These are phyloP conservation scores for Anorthoa munda DNA, from an alignment of 2,888 invertebrate species.

Conservation along the genomic window DNA sequence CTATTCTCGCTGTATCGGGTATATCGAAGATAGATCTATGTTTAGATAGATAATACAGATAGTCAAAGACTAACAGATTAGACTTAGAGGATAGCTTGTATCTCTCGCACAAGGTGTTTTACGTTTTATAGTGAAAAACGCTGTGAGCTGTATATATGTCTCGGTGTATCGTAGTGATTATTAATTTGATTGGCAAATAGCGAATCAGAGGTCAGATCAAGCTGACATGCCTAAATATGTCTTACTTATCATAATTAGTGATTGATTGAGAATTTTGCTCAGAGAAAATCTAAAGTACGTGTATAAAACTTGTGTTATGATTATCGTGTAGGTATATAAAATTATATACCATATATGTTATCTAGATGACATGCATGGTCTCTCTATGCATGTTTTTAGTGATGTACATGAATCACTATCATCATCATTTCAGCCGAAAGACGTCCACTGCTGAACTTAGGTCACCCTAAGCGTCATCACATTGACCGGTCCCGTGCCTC, in stretches of 20 bases:
- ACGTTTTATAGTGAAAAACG: neutral
- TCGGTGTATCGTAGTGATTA: neutral
- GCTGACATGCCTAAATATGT: neutral
- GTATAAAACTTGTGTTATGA: too few relatives aligned
- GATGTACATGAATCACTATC: too few relatives aligned
- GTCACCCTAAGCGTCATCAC: too few relatives aligned
- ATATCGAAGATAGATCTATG: slow-evolving; percentile 15
- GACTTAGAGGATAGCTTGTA: neutral
- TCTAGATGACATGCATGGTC: neutral
- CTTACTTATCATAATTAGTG: slow-evolving; percentile 11
- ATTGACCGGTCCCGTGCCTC: too few relatives aligned
- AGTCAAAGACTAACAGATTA: neutral
- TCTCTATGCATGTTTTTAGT: neutral
- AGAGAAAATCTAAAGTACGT: neutral
- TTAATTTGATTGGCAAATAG: too few relatives aligned
- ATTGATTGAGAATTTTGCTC: neutral
- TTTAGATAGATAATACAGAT: slow-evolving; percentile 5
- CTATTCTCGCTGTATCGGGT: neutral
- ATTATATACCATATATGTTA: neutral
- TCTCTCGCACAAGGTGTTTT: neutral
- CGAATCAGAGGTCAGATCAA: slow-evolving; percentile 4
- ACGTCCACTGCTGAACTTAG: too few relatives aligned
- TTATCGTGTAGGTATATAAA: too few relatives aligned
- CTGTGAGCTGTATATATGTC: neutral
- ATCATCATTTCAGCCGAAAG: too few relatives aligned